Base-by-base conservation (phyloP, 1,140 invertebrate genomes). In the Bombyx mori region DNA sequence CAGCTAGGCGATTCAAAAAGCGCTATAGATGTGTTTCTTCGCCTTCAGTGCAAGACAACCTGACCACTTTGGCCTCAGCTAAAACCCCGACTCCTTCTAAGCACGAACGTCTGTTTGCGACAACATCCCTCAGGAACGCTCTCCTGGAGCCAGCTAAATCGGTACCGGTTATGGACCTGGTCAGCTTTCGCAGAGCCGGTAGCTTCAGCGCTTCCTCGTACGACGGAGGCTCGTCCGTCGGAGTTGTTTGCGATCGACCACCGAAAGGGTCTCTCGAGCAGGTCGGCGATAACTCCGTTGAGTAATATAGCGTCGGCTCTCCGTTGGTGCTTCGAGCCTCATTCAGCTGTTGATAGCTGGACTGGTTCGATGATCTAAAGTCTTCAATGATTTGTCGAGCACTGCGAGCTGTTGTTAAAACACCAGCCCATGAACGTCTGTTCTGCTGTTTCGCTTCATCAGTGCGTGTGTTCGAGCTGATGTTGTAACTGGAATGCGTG, bases 251-350 rank as follows among this genome's bases (percentile, higher is more conserved):
- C 0, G 88, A 78, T 56, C 89, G 86, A 18, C 90, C 91, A 8
- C 88, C 88, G 62, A 92, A 91, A 0, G 91, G 91, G 85, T 92
- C 91, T 26, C 83, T 79, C 0, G 90, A 90, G 63, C 88, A 91
- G 1, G 89, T 87, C 44, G 90, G 89, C 52, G 90, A 89, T 42
- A 92, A 82, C n/a, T 91, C 90, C 68, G 89, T 91, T 1, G 91
- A 89, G 62, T 90, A 92, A 63, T 91, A 92, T 51, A 92, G 68
- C 1, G 86, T 88, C 53, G 80, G 68, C 58, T 83, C 78, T 43
- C 73, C 71, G 59, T 76, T 79, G 55, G 70, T 67, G 64, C 63
- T 75, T 66, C 69, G 71, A 58, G 73, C 54, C 58, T 86, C 80
- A 22, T 75, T 72, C 67, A 86, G 76, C 42, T 75, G 75, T 67